Conservation (phyloP, 1,140 invertebrate genomes). For the Helicoverpa zea region DNA sequence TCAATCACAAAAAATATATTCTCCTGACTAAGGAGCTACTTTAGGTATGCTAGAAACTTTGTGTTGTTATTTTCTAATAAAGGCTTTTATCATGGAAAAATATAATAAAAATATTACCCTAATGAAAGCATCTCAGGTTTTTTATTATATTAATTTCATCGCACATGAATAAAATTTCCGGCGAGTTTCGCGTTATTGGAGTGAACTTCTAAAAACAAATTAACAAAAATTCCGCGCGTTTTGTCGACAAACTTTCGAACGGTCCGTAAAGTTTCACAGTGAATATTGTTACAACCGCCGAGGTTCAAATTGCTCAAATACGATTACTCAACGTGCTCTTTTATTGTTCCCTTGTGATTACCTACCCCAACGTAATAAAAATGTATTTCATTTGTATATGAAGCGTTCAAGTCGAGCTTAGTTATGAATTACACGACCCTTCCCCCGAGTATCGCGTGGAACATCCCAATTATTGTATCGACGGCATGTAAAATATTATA, state of each 20-base stretch:
- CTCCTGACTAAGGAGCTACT: too few relatives aligned
- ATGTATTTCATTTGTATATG: conserved; percentile 34
- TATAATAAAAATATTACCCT: too few relatives aligned
- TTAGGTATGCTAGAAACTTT: too few relatives aligned
- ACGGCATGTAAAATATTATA: conserved; percentile 30
- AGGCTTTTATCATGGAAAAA: too few relatives aligned
- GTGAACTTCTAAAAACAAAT: conserved; percentile 43
- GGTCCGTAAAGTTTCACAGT: conserved; percentile 29
- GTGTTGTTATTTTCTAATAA: too few relatives aligned
- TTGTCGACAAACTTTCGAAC: conserved; percentile 33
- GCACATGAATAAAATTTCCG: conserved; percentile 33
- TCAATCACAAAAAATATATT: too few relatives aligned
- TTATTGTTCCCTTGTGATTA: conserved; percentile 35
- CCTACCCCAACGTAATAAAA: conserved; percentile 29
- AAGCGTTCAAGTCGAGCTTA: conserved; percentile 19
- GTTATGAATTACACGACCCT: conserved; percentile 18
- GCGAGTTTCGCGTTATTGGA: neutral
- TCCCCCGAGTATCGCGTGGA: neutral
- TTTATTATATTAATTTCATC: conserved; percentile 17
- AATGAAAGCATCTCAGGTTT: conserved; percentile 10
- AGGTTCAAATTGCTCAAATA: conserved; percentile 48
- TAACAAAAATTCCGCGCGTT: conserved; percentile 43
- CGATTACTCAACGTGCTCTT: conserved; percentile 39
- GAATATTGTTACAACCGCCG: conserved; percentile 44
- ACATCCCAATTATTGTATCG: conserved; percentile 2